phyloP scores from a whole-genome alignment of 2,113 vertebrate species.

The Ivindomyrus marchei region DNA sequence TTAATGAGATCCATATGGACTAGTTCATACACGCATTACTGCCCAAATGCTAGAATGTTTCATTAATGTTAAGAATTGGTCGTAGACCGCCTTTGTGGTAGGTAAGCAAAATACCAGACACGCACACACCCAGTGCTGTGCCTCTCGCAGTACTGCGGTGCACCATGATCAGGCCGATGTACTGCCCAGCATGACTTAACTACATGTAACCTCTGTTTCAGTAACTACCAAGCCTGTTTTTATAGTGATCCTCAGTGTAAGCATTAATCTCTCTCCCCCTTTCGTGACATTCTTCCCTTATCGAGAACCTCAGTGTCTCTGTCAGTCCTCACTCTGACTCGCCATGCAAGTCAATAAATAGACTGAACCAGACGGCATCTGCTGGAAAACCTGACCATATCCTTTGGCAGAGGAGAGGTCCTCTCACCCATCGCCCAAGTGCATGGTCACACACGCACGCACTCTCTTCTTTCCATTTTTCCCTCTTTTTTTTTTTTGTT shows the following conservation, averaged over 20 bases:
- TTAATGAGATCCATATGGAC: background rate
- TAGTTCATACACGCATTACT: background rate
- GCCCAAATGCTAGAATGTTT: too few species aligned
- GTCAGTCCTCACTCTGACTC: background rate
- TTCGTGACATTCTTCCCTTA: background rate
- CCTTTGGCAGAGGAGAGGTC: background rate
- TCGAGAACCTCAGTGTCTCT: background rate
- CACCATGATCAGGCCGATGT: background rate
- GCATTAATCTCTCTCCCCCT: background rate
- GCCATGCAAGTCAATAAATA: background rate
- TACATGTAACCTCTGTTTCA: background rate
- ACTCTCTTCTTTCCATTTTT: background rate
- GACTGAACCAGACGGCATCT: background rate
- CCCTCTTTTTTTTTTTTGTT: background rate
- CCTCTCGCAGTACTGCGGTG: background rate
- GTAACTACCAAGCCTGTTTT: background rate
- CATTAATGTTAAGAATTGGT: background rate
- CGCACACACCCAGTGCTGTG: background rate
- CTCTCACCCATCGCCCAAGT: background rate
- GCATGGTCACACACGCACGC: background rate
- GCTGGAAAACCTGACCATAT: background rate
- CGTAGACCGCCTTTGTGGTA: background rate
- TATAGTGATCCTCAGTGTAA: background rate
- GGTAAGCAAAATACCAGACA: too few species aligned
- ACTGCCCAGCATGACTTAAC: background rate